A percentile compares a stretch with the other conserved stretches of the same genome.
Evolutionary conservation across 2,797 vertebrate species (phyloP).

Genomic region (Periparus ater): DNA sequence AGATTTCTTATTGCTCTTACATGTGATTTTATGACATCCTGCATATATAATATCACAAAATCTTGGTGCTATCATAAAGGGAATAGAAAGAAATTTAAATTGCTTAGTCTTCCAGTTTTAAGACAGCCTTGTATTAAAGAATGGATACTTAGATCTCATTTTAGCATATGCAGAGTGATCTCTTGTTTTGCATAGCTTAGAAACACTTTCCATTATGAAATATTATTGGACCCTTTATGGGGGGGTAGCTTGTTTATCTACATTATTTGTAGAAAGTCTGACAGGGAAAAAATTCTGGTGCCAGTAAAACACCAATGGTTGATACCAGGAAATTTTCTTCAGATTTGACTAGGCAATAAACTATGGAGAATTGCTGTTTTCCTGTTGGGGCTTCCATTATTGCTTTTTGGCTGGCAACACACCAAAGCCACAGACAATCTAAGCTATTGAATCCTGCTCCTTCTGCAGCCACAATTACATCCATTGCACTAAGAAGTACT

Average conservation of each 20-base stretch:
- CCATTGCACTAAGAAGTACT: not conserved
- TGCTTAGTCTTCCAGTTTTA: not conserved
- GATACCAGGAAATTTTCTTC: slow-evolving; percentile 40
- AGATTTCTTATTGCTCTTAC: not conserved
- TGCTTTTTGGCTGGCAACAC: slow-evolving; percentile 31
- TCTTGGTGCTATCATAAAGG: not conserved
- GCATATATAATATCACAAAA: not conserved
- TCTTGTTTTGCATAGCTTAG: not conserved
- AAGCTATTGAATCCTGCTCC: not conserved
- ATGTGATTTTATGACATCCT: not conserved
- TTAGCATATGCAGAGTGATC: not conserved
- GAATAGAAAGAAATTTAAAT: not conserved
- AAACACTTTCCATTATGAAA: not conserved
- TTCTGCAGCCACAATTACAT: not conserved
- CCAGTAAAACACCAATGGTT: slow-evolving; percentile 3
- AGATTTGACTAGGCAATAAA: slow-evolving; percentile 16
- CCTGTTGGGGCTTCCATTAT: slow-evolving; percentile 42
- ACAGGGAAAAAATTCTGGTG: not conserved
- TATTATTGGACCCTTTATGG: not conserved
- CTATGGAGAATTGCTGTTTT: slow-evolving; percentile 32
- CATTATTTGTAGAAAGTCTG: not conserved
- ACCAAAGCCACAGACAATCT: slow-evolving; percentile 8
- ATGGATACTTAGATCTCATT: not conserved
- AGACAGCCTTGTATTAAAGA: not conserved
- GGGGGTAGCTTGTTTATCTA: not conserved